A percentile compares a stretch with the other conserved stretches of the same genome.
These are phyloP conservation scores for Heliconius cydno DNA, from an alignment of 2,888 invertebrate genomes.

Conservation along the genomic window DNA sequence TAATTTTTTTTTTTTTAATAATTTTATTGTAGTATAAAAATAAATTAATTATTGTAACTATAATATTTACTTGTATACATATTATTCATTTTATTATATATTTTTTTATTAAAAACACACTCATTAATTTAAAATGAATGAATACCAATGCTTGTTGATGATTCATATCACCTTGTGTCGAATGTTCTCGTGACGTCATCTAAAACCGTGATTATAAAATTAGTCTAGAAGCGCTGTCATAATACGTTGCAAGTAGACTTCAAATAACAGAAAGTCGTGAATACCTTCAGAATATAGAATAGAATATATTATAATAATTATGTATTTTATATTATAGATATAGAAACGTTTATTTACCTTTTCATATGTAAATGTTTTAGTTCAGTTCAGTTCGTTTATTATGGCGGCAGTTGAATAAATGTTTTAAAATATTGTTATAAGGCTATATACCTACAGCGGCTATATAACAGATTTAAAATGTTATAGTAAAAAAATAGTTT, in stretches of 20 bases:
- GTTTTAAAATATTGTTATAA: neutral
- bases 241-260: neutral
- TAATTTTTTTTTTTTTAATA: neutral
- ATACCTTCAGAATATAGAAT: neutral
- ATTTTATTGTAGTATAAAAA: neutral
- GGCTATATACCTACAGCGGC: neutral
- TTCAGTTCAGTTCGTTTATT: neutral
- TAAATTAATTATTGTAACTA: neutral
- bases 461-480: neutral
- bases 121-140: neutral
- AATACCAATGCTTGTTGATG: neutral
- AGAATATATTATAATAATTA: neutral
- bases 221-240: constrained; percentile 10
- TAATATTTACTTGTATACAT: neutral
- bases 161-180: constrained; percentile 15
- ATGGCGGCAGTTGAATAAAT: neutral
- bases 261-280: neutral
- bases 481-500: too few species aligned
- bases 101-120: neutral
- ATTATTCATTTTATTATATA: neutral
- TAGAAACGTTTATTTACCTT: neutral
- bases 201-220: neutral
- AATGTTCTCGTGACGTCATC: constrained; percentile 8
- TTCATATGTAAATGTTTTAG: constrained; percentile 1
- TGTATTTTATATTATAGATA: neutral